Evolutionary conservation across 2,113 vertebrate genomes (phyloP), one percentile per base, ranked within the genome.

Genomic region (Scophthalmus maximus): DNA sequence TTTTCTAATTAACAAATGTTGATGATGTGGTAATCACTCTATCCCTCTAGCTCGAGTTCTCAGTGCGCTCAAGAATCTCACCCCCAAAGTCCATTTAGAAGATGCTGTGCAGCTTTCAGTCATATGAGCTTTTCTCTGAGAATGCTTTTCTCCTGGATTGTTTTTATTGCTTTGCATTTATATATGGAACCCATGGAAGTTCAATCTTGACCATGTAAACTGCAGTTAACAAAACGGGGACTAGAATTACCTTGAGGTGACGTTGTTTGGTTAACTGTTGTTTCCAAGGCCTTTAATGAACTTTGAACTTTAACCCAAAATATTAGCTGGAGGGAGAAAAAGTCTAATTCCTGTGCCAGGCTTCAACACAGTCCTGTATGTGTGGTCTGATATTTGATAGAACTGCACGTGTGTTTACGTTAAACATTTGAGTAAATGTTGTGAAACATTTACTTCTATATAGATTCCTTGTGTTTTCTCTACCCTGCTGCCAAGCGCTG

Each of bases 401-500:
- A n/a, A n/a, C 7, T 36, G 18, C 22, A 6, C 38, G 44, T 69
- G 63, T 76, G 69, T 72, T 79, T 57, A 22, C 47, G 22, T 9
- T 36, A 17, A 72, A 51, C 66, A 49, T 29, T 15, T 1, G 36
- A n/a, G 40, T 9, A n/a, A n/a, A n/a, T n/a, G n/a, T n/a, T n/a
- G n/a, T n/a, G n/a, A n/a, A n/a, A n/a, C n/a, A n/a, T n/a, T n/a
- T n/a, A 75, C 32, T 22, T 68, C 66, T 60, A n/a, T 8, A 30
- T 9, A 34, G 44, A 60, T 36, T 47, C 27, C 36, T 8, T 23
- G 30, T 47, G 4, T 64, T 70, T 68, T 44, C 49, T 85, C 84
- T 76, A 65, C 60, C 49, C 57, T 25, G n/a, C 40, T 76, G 74
- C 86, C 79, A 73, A 55, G 59, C 6, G 60, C 72, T 78, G 82